Conservation (phyloP, 2,888 invertebrate genomes). For the Leucophenga maculata region DNA sequence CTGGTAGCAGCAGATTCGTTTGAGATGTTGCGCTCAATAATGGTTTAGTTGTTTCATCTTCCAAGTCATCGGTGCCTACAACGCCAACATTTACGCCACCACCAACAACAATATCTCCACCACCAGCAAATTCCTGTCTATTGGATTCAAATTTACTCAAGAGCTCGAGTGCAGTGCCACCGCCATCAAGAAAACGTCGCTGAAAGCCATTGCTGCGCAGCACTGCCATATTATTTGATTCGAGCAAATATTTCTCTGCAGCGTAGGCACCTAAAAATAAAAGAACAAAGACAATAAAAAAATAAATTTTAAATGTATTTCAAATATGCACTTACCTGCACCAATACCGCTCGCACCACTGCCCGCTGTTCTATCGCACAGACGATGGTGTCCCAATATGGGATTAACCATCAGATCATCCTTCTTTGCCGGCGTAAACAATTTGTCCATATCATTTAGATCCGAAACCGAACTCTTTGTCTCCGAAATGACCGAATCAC, state of each 20-base stretch:
- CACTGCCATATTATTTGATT: constrained; percentile 55
- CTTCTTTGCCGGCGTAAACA: constrained; percentile 70
- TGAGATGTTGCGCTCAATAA: constrained; percentile 54
- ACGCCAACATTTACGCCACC: neutral
- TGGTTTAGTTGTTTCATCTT: constrained; percentile 64
- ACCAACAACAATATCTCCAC: neutral
- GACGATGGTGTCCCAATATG: constrained; percentile 76
- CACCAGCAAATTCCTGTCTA: constrained; percentile 10
- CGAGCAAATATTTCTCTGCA: constrained; percentile 59
- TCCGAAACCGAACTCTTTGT: constrained; percentile 72
- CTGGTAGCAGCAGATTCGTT: constrained; percentile 45
- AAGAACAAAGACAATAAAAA: neutral
- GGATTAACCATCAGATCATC: constrained; percentile 73
- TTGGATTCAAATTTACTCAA: constrained; percentile 53
- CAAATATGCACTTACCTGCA: constrained; percentile 45
- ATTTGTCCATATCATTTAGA: constrained; percentile 69
- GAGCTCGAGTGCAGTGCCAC: constrained; percentile 65
- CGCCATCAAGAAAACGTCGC: constrained; percentile 64
- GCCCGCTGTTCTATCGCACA: constrained; percentile 74
- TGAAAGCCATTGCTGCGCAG: constrained; percentile 53
- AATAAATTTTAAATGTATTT: no score
- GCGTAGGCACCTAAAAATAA: constrained; percentile 54
- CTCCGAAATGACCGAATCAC: constrained; percentile 72
- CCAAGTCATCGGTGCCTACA: constrained; percentile 48
- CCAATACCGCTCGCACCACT: constrained; percentile 34